Percentiles rank a stretch among this genome's conserved stretches.
These are phyloP conservation scores for Lepidocyrtoides sp. DNA, from an alignment of 2,888 invertebrate genomes.

Conservation along the genomic window DNA sequence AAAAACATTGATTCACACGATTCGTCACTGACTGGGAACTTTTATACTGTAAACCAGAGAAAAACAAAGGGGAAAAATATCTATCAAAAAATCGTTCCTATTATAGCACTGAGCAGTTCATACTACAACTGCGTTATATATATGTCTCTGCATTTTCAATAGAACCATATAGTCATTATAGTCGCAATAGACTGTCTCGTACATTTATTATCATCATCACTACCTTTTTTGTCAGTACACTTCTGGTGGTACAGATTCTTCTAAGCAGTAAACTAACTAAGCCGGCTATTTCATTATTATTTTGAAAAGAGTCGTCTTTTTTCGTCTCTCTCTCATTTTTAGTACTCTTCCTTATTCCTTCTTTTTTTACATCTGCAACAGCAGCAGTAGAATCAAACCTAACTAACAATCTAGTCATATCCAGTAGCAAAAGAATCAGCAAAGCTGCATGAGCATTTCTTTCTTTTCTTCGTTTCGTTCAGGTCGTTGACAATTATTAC, in stretches of 20 bases:
- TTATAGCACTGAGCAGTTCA: no score
- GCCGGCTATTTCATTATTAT: constrained; percentile 45
- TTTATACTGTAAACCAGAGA: no score
- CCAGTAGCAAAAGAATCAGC: constrained; percentile 15
- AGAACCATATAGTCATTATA: neutral
- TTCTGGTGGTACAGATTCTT: no score
- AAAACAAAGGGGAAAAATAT: no score
- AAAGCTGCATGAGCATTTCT: neutral
- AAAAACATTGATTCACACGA: neutral
- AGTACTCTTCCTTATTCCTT: constrained; percentile 12
- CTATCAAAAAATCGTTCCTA: no score
- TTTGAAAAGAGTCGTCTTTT: constrained; percentile 50
- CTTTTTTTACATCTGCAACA: constrained; percentile 35
- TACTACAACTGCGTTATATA: neutral
- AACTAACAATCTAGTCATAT: constrained; percentile 54
- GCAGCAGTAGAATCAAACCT: constrained; percentile 15
- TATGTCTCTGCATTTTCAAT: constrained; percentile 9
- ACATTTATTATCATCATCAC: constrained; percentile 17
- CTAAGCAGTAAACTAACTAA: constrained; percentile 54
- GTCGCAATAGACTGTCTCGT: constrained; percentile 12
- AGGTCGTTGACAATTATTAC: constrained; percentile 83
- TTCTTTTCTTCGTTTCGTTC: constrained; percentile 67
- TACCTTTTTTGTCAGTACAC: neutral
- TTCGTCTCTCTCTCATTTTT: constrained; percentile 29
- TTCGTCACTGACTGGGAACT: no score